Evolutionary conservation across 2,113 vertebrate genomes (phyloP), one percentile per base, ranked within the genome.

Genomic region (Ptychochromis oligacanthus): DNA sequence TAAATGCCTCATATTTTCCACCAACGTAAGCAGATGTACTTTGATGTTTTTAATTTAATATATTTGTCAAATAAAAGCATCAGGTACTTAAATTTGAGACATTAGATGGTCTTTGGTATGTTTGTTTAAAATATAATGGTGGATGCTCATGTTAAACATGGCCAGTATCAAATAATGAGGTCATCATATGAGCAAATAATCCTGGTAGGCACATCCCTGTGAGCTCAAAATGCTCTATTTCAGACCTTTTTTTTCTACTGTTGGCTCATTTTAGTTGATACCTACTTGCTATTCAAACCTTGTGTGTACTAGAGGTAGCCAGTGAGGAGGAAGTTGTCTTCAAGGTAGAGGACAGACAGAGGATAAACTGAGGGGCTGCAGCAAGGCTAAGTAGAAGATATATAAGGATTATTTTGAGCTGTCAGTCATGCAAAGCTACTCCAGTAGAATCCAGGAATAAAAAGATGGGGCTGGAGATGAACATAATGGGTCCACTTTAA

Each of bases 141-240:
- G 0, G 0, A 28, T 28, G 40, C n/a, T 2, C 2, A 3, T 49
- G 14, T 49, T 40, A 40, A 46, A 46, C 43, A 14, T 10, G 4
- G 12, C 13, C 43, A 46, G 12, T 15, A 14, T 46, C 13, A 49
- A 49, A 70, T 12, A 10, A 43, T 38, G 43, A 46, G 15, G 40
- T 18, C 2, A 0, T 15, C 43, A 28, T 40, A 52, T 6, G 2
- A 28, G 40, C 5, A 46, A 18, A 9, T 49, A 6, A 28, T 40
- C 5, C 15, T 18, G 46, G 46, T 20, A 43, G 43, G 17, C 28
- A 52, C 43, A 31, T 70, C 24, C 24, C 43, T 12, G 43, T 70
- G 43, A 18, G 65, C 24, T 70, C 40, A 26, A 0, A 0, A 20
- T 70, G 40, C 40, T 70, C 17, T 28, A n/a, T 70, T 49, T 49